Evolutionary conservation across 2,797 vertebrate species (phyloP), one percentile per base, ranked within the genome.

Genomic region (Vultur gryphus): DNA sequence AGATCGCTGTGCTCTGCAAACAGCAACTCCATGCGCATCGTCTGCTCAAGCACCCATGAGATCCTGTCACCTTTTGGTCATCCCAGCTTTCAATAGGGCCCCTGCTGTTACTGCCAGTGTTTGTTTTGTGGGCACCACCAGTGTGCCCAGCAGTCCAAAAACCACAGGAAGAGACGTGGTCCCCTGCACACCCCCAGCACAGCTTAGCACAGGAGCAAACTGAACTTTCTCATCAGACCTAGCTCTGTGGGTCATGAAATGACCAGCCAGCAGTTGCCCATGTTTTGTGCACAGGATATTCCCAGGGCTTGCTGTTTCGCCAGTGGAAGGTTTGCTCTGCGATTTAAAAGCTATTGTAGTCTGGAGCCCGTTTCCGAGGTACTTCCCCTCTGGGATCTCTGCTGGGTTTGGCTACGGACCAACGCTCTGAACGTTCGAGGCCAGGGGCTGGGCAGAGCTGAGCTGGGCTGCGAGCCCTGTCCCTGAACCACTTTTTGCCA

Each of bases 271-370:
- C 83, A 52, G 88, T 23, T 84, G 86, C 85, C 85, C 3, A 0
- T 88, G 93, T 87, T 96, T 89, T 95, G 87, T 96, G 87, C 85
- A 96, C 95, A 96, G 96, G 96, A 95, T 95, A 96, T 96, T 95
- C 94, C 88, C 96, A 96, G 95, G 94, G 85, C 73, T 78, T 78
- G n/a, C 92, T 79, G 54, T 84, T 95, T 75, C 25, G 3, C 91
- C 4, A 2, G 5, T 58, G 83, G 62, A 90, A 90, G 91, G 82
- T 90, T 93, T 95, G 93, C 94, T 84, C 93, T 84, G 83, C 49
- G 4, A 59, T 88, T 90, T 92, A 73, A 62, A 84, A 93, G 92
- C 95, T 17, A 97, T 97, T 97, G 96, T 97, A 96, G 95, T 97
- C 96, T 97, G 93, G 91, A 87, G 87, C 62, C 89, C 4, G 4